These are phyloP conservation scores for Venturia canescens DNA, from an alignment of 1,140 invertebrate genomes.

Conservation along the genomic window DNA sequence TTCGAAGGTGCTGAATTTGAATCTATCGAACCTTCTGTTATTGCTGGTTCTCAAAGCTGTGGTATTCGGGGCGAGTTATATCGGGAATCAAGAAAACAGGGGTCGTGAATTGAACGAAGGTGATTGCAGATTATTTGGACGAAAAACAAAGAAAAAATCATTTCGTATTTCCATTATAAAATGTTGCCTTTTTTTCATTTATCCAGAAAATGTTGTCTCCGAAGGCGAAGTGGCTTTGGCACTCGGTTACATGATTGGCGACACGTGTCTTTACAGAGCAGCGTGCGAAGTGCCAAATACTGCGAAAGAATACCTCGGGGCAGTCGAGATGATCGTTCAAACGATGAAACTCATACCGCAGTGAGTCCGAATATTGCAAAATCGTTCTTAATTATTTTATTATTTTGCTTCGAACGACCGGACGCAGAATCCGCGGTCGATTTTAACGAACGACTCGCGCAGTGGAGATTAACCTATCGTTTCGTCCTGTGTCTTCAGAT, in stretches of 20 bases:
- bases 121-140: too few relatives aligned
- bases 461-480: too few relatives aligned
- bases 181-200: too few relatives aligned
- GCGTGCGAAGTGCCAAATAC: constrained; percentile 86
- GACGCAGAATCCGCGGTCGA: too few relatives aligned
- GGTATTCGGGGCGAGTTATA: constrained; percentile 86
- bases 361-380: constrained; percentile 76
- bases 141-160: too few relatives aligned
- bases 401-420: background rate
- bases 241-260: constrained; percentile 84
- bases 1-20: constrained; percentile 86
- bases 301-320: constrained; percentile 85
- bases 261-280: constrained; percentile 86
- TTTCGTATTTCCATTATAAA: too few relatives aligned
- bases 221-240: constrained; percentile 83
- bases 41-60: constrained; percentile 88
- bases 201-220: constrained; percentile 76
- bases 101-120: constrained; percentile 66
- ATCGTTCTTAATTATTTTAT: too few relatives aligned
- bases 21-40: constrained; percentile 88
- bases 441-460: too few relatives aligned
- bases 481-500: constrained; percentile 42
- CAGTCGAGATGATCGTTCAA: constrained; percentile 85
- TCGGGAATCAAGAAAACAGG: constrained; percentile 78
- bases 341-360: constrained; percentile 83